A percentile compares a stretch with the other conserved stretches of the same genome.
These are phyloP conservation scores for Betta splendens DNA, from an alignment of 2,797 vertebrate species.

Conservation along the genomic window DNA sequence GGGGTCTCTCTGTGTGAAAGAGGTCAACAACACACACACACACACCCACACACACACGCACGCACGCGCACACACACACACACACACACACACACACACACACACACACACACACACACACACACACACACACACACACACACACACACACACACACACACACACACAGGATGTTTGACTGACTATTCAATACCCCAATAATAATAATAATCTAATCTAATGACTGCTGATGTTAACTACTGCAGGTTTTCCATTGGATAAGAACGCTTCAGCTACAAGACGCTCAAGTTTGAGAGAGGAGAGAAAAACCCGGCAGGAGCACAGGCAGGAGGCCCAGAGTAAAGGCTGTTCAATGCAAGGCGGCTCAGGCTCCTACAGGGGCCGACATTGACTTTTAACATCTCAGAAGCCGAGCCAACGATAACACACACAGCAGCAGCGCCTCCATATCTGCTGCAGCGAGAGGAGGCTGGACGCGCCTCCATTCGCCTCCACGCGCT, in stretches of 20 bases:
- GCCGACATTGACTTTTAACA: background rate
- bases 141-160: slow-evolving; percentile 14
- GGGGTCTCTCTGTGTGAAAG: slow-evolving; percentile 79
- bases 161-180: slow-evolving; percentile 69
- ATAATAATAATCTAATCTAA: slow-evolving; percentile 64
- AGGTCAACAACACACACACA: slow-evolving; percentile 59
- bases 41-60: slow-evolving; percentile 51
- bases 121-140: slow-evolving; percentile 31
- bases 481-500: slow-evolving; percentile 48
- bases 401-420: slow-evolving; percentile 14
- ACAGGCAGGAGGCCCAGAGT: slow-evolving; percentile 18
- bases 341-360: slow-evolving; percentile 25
- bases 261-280: slow-evolving; percentile 36
- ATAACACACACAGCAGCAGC: background rate
- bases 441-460: slow-evolving; percentile 5
- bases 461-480: slow-evolving; percentile 13
- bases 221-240: slow-evolving; percentile 36
- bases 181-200: slow-evolving; percentile 50
- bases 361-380: slow-evolving; percentile 14
- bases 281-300: slow-evolving; percentile 29
- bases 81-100: slow-evolving; percentile 41
- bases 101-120: slow-evolving; percentile 20
- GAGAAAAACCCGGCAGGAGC: slow-evolving; percentile 26
- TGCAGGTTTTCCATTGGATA: slow-evolving; percentile 29
- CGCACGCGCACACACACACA: slow-evolving; percentile 41